Evolutionary conservation across 2,888 invertebrate genomes (phyloP), one percentile per base, ranked within the genome.

Genomic region (Cryptocheilus praepositus): DNA sequence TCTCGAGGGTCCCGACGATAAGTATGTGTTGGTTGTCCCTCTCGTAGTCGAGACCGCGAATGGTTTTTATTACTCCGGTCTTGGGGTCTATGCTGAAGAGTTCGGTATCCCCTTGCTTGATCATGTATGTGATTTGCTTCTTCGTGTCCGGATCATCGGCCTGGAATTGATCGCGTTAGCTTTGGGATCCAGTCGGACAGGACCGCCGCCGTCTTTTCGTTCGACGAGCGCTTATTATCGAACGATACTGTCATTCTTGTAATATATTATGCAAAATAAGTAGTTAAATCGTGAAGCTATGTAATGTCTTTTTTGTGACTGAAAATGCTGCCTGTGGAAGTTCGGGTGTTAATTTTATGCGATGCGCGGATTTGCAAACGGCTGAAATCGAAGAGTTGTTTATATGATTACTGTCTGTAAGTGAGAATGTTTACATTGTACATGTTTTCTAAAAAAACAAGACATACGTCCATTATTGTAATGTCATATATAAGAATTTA

Each of bases 81-180:
- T 92, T 93, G 1, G 95, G 92, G 75, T 96, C 95, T 58, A 98
- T 94, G 66, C 94, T 92, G 88, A 98, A 97, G 18, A 95, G 89
- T 59, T 95, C 94, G 0, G 92, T 93, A 13, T 96, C 94, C 0
- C 96, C 96, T 89, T 94, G 94, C 67, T 94, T 92, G 60, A 97
- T 93, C 0, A 93, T 92, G 89, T 97, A 97, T 0, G 96, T 96
- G 68, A 96, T 94, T 85, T 95, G 93, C 76, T 94, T 93, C 51
- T 91, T 87, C 0, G 95, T 94, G 79, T 96, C 96, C 0, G 95
- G 95, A 89, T 96, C 96, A 75, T 93, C 91, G 0, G 96, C 96
- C 93, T 95, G 86, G 8, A 88, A 89, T 69, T 72, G 61, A 81
- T 65, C 58, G 59, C 46, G 64, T 80, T 71, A 65, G 59, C 70